These are phyloP conservation scores for Genyomyrus donnyi DNA, from an alignment of 2,113 vertebrate genomes.

Conservation along the genomic window DNA sequence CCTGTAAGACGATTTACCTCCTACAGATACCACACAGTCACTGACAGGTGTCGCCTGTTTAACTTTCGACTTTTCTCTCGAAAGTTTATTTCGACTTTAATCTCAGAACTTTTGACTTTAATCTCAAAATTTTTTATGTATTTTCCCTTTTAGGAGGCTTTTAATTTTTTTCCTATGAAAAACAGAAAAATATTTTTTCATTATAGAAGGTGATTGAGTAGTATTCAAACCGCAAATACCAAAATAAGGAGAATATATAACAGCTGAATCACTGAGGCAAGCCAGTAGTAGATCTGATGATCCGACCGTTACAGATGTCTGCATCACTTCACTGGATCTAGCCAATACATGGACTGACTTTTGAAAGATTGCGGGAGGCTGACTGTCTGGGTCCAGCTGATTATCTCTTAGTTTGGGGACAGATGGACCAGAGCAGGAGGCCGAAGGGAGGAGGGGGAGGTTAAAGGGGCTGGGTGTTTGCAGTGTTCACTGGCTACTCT, in stretches of 20 bases:
- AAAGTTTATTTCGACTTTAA: neutral
- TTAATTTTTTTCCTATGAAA: neutral
- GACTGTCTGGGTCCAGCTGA: neutral
- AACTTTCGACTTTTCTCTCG: neutral
- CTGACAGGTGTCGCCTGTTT: neutral
- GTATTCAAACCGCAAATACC: neutral
- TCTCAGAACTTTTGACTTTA: neutral
- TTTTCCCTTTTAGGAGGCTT: neutral
- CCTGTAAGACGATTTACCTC: neutral
- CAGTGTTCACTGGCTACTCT: neutral
- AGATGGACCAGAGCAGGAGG: neutral
- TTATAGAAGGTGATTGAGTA: neutral
- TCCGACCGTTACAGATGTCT: neutral
- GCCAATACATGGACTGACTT: neutral
- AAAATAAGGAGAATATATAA: neutral
- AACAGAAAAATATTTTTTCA: neutral
- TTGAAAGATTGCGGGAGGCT: neutral
- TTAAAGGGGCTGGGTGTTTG: neutral
- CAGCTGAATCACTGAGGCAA: neutral
- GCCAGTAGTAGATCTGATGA: neutral
- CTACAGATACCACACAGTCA: neutral
- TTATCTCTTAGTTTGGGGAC: neutral
- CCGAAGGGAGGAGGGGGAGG: neutral
- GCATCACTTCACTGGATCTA: neutral
- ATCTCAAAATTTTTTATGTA: neutral